These are phyloP conservation scores for Mantis religiosa DNA, from an alignment of 2,888 invertebrate genomes.

Conservation along the genomic window DNA sequence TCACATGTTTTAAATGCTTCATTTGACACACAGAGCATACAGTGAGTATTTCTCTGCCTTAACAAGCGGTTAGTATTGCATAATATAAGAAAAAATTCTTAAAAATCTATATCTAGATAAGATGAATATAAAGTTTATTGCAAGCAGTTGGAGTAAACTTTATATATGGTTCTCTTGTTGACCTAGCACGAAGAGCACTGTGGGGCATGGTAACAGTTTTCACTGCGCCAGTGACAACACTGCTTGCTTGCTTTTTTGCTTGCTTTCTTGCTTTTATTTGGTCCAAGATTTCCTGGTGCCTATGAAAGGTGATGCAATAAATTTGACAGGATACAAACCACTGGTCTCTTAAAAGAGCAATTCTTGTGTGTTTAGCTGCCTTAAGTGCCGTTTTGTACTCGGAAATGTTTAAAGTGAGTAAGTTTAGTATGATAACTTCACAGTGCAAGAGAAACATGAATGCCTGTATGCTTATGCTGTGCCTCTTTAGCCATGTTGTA, in stretches of 20 bases:
- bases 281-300: neutral
- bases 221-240: neutral
- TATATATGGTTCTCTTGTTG: neutral
- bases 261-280: neutral
- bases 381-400: neutral
- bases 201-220: neutral
- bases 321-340: neutral
- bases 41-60: neutral
- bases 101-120: no score
- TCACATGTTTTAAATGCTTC: neutral
- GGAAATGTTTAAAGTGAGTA: neutral
- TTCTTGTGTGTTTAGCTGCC: neutral
- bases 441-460: neutral
- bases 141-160: neutral
- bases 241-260: neutral
- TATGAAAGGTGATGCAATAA: neutral
- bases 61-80: neutral
- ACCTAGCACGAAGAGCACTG: neutral
- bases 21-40: neutral
- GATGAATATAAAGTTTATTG: neutral
- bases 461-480: neutral
- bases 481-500: conserved; percentile 1
- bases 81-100: neutral
- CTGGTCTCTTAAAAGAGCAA: neutral
- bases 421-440: neutral